Conservation (phyloP, 2,797 vertebrate species). For the Mergus octosetaceus region DNA sequence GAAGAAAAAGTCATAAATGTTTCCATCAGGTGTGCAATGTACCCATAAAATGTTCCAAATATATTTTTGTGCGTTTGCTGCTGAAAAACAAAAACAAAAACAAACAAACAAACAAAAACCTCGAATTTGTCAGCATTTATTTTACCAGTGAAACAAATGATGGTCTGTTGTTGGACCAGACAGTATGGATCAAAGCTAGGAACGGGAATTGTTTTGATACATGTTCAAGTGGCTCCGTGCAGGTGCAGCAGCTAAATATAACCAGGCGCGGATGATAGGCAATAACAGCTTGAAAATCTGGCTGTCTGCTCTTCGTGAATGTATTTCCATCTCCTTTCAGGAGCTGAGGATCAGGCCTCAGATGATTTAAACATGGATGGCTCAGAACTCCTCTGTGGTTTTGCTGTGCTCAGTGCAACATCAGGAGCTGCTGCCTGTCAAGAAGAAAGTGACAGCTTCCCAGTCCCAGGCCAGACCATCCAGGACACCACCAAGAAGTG, state of each 20-base stretch:
- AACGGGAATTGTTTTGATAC: conserved; percentile 5
- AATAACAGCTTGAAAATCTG: conserved; percentile 8
- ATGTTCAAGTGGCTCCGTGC: conserved; percentile 1
- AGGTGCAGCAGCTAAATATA: conserved; percentile 49
- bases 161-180: conserved; percentile 41
- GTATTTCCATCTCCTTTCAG: not conserved
- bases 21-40: conserved; percentile 46
- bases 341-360: not conserved
- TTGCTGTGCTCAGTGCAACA: not conserved
- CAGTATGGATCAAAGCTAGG: conserved; percentile 20
- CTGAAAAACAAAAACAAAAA: not conserved
- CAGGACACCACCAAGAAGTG: not conserved
- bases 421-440: not conserved
- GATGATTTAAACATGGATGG: not conserved
- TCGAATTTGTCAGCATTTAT: conserved; percentile 21
- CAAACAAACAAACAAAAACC: not conserved
- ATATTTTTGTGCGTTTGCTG: conserved; percentile 42
- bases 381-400: not conserved
- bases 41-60: conserved; percentile 32
- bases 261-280: not conserved
- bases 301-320: not conserved
- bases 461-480: not conserved
- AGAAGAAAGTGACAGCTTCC: not conserved
- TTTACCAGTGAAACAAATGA: conserved; percentile 47
- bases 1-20: conserved; percentile 29